phyloP scores from a whole-genome alignment of 2,888 invertebrate species.

The Trichopoda pennipes region DNA sequence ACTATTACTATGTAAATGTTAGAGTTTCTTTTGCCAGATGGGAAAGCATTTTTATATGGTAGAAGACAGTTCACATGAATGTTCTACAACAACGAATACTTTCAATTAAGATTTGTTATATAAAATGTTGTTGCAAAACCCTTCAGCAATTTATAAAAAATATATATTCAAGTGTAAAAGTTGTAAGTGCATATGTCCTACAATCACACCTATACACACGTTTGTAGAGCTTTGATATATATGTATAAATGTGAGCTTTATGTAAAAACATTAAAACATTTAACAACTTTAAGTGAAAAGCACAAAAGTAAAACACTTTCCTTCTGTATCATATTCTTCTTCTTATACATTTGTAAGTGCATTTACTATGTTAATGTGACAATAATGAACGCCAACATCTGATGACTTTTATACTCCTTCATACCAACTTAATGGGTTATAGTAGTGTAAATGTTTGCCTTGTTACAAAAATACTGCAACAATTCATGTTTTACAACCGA shows the following conservation, averaged over 20 bases:
- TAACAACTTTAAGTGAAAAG: conserved; percentile 23
- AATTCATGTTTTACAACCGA: conserved; percentile 45
- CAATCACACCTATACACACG: background rate
- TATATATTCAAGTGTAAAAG: background rate
- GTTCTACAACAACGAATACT: conserved; percentile 3
- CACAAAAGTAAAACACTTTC: conserved; percentile 17
- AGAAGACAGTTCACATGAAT: background rate
- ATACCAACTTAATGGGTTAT: background rate
- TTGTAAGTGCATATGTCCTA: background rate
- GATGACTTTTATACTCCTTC: conserved; percentile 10
- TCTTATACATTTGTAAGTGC: background rate
- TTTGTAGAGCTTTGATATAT: conserved; percentile 26
- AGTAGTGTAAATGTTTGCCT: conserved; percentile 10
- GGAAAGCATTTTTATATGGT: background rate
- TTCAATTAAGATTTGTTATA: conserved; percentile 30
- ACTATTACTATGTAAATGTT: background rate
- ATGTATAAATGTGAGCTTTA: background rate
- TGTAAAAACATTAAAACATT: conserved; percentile 17
- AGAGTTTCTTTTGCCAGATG: background rate
- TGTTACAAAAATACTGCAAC: conserved; percentile 28
- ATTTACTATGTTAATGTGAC: conserved; percentile 37
- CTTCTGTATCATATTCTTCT: background rate
- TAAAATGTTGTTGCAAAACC: conserved; percentile 29
- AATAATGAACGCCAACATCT: conserved; percentile 34
- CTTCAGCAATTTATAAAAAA: conserved; percentile 34